Conservation (phyloP, 1,140 invertebrate species). For the Neodiprion pinetum region DNA sequence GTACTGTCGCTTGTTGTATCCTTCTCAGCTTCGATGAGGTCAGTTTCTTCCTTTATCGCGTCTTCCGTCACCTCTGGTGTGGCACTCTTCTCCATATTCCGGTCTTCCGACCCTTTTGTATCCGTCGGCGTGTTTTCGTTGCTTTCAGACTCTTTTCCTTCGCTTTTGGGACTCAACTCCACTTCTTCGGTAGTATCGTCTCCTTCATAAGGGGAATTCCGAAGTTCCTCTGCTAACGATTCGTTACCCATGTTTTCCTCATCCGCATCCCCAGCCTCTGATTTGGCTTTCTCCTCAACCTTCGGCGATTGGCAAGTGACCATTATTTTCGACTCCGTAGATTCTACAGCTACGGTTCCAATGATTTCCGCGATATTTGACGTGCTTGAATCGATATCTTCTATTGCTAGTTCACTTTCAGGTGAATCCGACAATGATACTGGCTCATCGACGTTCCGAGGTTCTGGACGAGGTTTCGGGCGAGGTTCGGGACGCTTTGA, state of each 20-base stretch:
- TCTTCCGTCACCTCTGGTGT: slow-evolving; percentile 43
- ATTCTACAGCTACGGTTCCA: slow-evolving; percentile 49
- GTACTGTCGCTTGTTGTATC: slow-evolving; percentile 8
- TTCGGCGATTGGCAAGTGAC: slow-evolving; percentile 30
- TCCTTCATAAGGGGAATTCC: background rate
- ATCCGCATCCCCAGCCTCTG: slow-evolving; percentile 23
- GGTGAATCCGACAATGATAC: slow-evolving; percentile 46
- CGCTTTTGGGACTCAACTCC: background rate
- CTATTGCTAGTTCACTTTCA: slow-evolving; percentile 52
- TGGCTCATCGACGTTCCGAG: slow-evolving; percentile 39
- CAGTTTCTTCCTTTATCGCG: slow-evolving; percentile 26
- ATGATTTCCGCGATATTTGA: slow-evolving; percentile 59
- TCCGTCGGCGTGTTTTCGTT: slow-evolving; percentile 22
- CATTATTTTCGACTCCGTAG: slow-evolving; percentile 41
- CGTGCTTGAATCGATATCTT: slow-evolving; percentile 55
- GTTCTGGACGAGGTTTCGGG: slow-evolving; percentile 21
- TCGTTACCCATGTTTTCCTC: slow-evolving; percentile 23
- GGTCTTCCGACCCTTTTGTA: background rate
- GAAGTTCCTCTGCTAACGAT: background rate
- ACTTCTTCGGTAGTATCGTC: background rate
- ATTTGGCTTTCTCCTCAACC: slow-evolving; percentile 31
- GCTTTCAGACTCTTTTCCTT: slow-evolving; percentile 25
- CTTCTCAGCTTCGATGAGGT: slow-evolving; percentile 24
- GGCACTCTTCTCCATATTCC: slow-evolving; percentile 34
- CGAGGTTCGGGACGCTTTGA: slow-evolving; percentile 34